Percentiles rank a stretch among this genome's conserved stretches.
Evolutionary conservation across 2,113 vertebrate genomes (phyloP).

Genomic region (Syngnathus scovelli): DNA sequence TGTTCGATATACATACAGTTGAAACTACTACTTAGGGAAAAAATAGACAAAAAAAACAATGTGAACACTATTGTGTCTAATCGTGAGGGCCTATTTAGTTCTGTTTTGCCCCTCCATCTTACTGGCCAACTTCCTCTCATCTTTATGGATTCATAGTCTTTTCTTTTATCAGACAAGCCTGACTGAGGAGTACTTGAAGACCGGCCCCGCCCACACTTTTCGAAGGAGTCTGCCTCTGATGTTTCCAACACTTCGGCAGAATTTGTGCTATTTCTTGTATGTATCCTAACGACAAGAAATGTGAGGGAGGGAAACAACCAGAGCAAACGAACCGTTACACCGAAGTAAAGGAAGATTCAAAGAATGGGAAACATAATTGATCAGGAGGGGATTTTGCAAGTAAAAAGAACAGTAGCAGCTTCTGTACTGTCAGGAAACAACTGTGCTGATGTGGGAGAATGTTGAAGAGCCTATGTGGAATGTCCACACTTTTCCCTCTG

Average conservation of each 20-base stretch:
- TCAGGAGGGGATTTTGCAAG: neutral
- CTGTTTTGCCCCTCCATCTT: conserved; percentile 4
- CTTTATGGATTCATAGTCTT: conserved; percentile 28
- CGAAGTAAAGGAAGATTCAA: conserved; percentile 4
- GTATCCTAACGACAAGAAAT: conserved; percentile 30
- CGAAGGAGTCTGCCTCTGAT: conserved; percentile 34
- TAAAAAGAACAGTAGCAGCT: conserved; percentile 11
- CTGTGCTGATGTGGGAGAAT: conserved; percentile 3
- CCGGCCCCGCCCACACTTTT: conserved; percentile 38
- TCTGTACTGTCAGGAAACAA: conserved; percentile 14
- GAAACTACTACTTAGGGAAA: neutral
- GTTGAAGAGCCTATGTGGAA: neutral
- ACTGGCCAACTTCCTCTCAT: conserved; percentile 18
- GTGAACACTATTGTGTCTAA: conserved; percentile 37
- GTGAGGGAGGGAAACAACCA: conserved; percentile 8
- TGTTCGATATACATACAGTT: neutral
- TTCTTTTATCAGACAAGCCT: conserved; percentile 39
- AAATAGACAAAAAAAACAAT: neutral
- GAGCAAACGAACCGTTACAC: conserved; percentile 12
- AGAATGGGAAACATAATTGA: conserved; percentile 16
- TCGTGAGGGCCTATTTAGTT: conserved; percentile 16
- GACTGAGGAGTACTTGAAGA: conserved; percentile 42
- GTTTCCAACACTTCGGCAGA: conserved; percentile 27
- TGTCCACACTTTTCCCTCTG: neutral
- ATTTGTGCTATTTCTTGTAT: conserved; percentile 23